Conservation (phyloP, 2,888 invertebrate species). For the Tinea semifulvella region DNA sequence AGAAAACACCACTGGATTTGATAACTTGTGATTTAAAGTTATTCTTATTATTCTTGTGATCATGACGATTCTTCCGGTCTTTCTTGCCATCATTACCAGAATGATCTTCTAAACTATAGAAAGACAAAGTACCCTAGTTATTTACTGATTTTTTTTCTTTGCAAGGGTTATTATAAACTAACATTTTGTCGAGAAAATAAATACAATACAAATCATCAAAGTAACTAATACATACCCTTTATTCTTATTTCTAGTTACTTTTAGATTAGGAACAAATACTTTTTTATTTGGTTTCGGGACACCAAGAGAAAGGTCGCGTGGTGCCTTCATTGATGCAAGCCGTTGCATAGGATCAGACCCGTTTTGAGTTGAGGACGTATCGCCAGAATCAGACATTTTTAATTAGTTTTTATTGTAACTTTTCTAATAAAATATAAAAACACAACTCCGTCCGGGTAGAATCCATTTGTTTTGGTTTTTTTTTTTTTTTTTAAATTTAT, state of each 20-base stretch:
- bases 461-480: too few relatives aligned
- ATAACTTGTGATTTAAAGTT: slow-evolving; percentile 48
- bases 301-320: slow-evolving; percentile 66
- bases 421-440: too few relatives aligned
- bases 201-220: neutral
- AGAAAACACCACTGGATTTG: slow-evolving; percentile 56
- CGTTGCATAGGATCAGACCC: slow-evolving; percentile 46
- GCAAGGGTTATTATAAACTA: neutral
- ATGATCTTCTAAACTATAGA: neutral
- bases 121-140: neutral
- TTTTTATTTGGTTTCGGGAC: slow-evolving; percentile 61
- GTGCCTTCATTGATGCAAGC: slow-evolving; percentile 60
- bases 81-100: slow-evolving; percentile 28
- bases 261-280: slow-evolving; percentile 68
- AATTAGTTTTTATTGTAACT: neutral
- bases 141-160: neutral
- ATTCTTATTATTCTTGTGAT: slow-evolving; percentile 36
- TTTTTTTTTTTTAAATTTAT: too few relatives aligned
- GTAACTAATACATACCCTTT: slow-evolving; percentile 35
- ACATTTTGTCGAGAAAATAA: neutral
- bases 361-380: slow-evolving; percentile 35
- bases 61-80: slow-evolving; percentile 30
- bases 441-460: too few relatives aligned
- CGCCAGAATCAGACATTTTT: slow-evolving; percentile 39
- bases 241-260: slow-evolving; percentile 68